Conservation (phyloP, 2,888 invertebrate species). For the Limenitis camilla region DNA sequence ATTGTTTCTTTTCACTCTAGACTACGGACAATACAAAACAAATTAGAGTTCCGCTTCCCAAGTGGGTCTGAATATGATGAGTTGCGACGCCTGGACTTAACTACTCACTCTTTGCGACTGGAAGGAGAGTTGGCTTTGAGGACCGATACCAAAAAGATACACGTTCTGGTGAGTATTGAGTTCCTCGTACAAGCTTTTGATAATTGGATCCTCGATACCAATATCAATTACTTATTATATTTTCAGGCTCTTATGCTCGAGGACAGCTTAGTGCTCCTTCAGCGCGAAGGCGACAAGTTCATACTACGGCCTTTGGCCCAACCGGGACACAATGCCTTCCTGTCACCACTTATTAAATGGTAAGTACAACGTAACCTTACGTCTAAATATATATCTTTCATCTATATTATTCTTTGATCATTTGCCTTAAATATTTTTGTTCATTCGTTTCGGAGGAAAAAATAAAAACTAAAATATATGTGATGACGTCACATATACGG, state of each 20-base stretch:
- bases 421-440: too few species aligned
- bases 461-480: too few species aligned
- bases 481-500: too few species aligned
- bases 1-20: conserved; percentile 31
- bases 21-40: conserved; percentile 53
- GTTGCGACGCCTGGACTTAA: conserved; percentile 48
- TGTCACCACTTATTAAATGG: conserved; percentile 67
- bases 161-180: conserved; percentile 45
- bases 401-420: too few species aligned
- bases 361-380: conserved; percentile 26
- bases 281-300: conserved; percentile 62
- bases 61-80: conserved; percentile 43
- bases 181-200: background rate
- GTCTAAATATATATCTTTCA: too few species aligned
- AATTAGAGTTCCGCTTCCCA: conserved; percentile 54
- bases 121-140: conserved; percentile 49
- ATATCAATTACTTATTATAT: too few species aligned
- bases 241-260: conserved; percentile 59
- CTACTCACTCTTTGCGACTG: conserved; percentile 39
- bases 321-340: conserved; percentile 42
- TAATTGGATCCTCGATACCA: too few species aligned
- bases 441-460: too few species aligned
- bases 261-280: conserved; percentile 59
- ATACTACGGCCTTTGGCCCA: conserved; percentile 58
- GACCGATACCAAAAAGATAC: conserved; percentile 55